A percentile compares a stretch with the other conserved stretches of the same genome.
phyloP scores from a whole-genome alignment of 2,113 vertebrate genomes.

The Albula goreensis region DNA sequence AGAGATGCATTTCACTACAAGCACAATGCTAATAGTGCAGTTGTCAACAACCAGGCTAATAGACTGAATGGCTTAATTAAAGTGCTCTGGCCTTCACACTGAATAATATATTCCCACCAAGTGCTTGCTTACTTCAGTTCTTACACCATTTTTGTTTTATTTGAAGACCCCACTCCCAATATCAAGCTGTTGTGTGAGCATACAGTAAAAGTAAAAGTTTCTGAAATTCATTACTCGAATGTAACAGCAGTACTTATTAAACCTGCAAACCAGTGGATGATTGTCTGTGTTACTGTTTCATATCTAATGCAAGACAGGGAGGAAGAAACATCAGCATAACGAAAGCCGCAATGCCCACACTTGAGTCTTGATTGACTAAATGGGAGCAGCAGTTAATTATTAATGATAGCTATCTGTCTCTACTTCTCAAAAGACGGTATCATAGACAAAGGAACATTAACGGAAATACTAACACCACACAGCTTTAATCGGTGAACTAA shows the following conservation, averaged over 20 bases:
- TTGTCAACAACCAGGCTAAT: neutral
- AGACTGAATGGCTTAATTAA: neutral
- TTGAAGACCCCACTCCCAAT: neutral
- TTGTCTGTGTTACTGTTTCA: neutral
- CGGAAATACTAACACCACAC: neutral
- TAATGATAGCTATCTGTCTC: slow-evolving; percentile 7
- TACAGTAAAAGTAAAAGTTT: neutral
- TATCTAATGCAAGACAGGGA: neutral
- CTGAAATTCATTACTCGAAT: neutral
- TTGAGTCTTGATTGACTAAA: slow-evolving; percentile 9
- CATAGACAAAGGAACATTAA: neutral
- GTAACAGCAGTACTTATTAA: neutral
- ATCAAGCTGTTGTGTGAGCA: neutral
- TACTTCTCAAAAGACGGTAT: neutral
- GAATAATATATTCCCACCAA: neutral
- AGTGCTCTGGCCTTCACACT: neutral
- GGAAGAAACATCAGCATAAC: neutral
- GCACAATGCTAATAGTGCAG: neutral
- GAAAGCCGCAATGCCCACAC: neutral
- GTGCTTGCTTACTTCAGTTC: neutral
- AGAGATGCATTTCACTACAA: neutral
- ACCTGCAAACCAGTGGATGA: neutral
- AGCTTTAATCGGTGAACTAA: neutral
- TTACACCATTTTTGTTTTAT: neutral
- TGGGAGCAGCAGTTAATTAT: slow-evolving; percentile 26